Base-by-base conservation (phyloP, 2,113 vertebrate genomes). In the Proterorhinus semilunaris region DNA sequence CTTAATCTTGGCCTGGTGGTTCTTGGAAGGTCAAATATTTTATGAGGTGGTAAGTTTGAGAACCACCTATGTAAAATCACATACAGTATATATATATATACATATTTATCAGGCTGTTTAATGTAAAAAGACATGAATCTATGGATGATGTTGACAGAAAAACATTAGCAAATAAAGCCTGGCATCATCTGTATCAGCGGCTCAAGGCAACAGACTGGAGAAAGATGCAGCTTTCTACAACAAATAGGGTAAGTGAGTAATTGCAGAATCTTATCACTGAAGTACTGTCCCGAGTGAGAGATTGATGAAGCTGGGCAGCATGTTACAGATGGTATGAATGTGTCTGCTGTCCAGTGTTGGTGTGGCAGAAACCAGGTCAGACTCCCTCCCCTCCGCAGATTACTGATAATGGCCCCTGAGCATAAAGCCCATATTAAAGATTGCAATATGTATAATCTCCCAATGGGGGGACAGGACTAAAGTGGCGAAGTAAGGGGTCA, bases 341-440 rank as follows among this genome's bases (percentile, higher is more conserved):
- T 86, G 85, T 88, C 90, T 89, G 79, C 74, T 74, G 86, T 89
- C 80, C 87, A 43, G 77, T 83, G 73, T 80, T 85, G 88, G 82
- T 63, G 81, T 79, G 83, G 80, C 74, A 86, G 86, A 90, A 91
- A 88, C 82, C 90, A 90, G 91, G 91, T 91, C 89, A 91, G 77
- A 81, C 87, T 79, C 85, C 86, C 85, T 76, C 86, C 86, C 87
- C 88, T 72, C 77, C 55, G 81, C 89, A 91, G 90, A 88, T 90
- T 90, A 91, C 89, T 89, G 91, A 90, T 92, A 91, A 91, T 91
- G 89, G 90, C 87, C 89, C 83, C 84, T 86, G 87, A 91, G 87
- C 86, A 91, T 92, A 92, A 92, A 92, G 83, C 90, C 87, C 87
- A 91, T 92, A 92, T 90, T 92, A 92, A 92, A 92, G 90, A 92